Evolutionary conservation across 2,888 invertebrate species (phyloP).

Genomic region (Drosophila leonis): DNA sequence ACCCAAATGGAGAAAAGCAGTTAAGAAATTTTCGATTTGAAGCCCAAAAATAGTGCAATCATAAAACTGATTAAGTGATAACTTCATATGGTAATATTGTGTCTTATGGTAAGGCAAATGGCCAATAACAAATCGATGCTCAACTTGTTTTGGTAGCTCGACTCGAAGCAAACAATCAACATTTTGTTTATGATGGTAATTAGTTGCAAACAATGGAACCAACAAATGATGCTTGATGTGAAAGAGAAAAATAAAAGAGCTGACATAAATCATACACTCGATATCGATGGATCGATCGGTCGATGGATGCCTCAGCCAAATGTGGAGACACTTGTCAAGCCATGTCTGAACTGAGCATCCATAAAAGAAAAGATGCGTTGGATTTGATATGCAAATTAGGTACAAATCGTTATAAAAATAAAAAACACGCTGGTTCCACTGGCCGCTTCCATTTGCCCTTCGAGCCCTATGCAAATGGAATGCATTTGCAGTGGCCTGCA

Average conservation of each 20-base stretch:
- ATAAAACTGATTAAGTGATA: slow-evolving; percentile 73
- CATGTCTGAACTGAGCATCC: slow-evolving; percentile 41
- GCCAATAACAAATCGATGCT: slow-evolving; percentile 37
- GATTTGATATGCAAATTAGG: slow-evolving; percentile 70
- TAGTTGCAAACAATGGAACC: slow-evolving; percentile 56
- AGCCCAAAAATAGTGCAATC: slow-evolving; percentile 30
- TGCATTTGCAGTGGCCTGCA: slow-evolving; percentile 71
- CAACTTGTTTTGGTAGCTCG: slow-evolving; percentile 31
- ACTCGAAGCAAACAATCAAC: slow-evolving; percentile 34
- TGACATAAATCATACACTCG: slow-evolving; percentile 63
- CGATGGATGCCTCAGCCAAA: slow-evolving; percentile 35
- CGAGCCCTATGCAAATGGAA: slow-evolving; percentile 55
- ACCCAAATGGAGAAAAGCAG: slow-evolving; percentile 26
- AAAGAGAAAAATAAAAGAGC: slow-evolving; percentile 29
- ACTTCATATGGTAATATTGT: slow-evolving; percentile 31
- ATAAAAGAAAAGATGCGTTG: slow-evolving; percentile 37
- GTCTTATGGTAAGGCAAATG: slow-evolving; percentile 28
- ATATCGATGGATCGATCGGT: slow-evolving; percentile 25
- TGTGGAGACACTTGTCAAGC: slow-evolving; percentile 66
- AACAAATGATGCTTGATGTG: slow-evolving; percentile 29
- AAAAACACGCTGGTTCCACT: slow-evolving; percentile 9
- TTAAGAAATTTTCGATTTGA: slow-evolving; percentile 17
- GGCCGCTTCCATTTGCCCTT: not conserved
- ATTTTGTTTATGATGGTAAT: slow-evolving; percentile 61
- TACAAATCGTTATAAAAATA: slow-evolving; percentile 55